phyloP scores from a whole-genome alignment of 2,113 vertebrate genomes.

The Ginglymostoma cirratum region DNA sequence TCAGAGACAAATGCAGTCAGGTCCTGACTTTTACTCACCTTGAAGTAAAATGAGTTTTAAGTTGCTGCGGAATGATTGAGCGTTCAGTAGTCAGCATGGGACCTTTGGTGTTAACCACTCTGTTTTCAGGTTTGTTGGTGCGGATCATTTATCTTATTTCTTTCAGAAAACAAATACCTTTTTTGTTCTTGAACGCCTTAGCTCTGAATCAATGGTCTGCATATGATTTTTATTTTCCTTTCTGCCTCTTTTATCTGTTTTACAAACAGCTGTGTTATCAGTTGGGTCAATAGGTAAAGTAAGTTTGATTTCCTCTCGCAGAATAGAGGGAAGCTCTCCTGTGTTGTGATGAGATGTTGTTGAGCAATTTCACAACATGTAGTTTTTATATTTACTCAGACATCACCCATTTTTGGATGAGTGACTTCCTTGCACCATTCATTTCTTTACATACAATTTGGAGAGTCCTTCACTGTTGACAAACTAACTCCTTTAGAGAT shows the following conservation, averaged over 20 bases:
- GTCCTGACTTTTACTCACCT: background rate
- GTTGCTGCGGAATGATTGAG: background rate
- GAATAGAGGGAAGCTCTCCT: background rate
- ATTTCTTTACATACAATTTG: background rate
- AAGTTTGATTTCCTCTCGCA: background rate
- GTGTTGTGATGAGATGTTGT: background rate
- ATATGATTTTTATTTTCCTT: constrained; percentile 14
- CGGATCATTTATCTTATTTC: constrained; percentile 1
- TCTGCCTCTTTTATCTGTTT: background rate
- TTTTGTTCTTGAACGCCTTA: background rate
- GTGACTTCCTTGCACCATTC: background rate
- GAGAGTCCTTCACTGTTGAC: background rate
- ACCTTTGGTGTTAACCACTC: background rate
- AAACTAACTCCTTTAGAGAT: background rate
- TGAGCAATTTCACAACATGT: background rate
- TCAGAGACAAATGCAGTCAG: background rate
- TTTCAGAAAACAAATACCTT: background rate
- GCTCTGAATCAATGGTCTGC: constrained; percentile 6
- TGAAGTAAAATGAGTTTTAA: background rate
- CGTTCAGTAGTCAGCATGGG: background rate
- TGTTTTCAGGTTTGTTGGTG: background rate
- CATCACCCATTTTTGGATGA: background rate
- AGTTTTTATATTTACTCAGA: background rate
- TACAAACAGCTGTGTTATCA: background rate
- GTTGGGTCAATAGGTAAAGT: background rate